Conservation (phyloP, 1,140 invertebrate genomes). For the Papilio machaon region DNA sequence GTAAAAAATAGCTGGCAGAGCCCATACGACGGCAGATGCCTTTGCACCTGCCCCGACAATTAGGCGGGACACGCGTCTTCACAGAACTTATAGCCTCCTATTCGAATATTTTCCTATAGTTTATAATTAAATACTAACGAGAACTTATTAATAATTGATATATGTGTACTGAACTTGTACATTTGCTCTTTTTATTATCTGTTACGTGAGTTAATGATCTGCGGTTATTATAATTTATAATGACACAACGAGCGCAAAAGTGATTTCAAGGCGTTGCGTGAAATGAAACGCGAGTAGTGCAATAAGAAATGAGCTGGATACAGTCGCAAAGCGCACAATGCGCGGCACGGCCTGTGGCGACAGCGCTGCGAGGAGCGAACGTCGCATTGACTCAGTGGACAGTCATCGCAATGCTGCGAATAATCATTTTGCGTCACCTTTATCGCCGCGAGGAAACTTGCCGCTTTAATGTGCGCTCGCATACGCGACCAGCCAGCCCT, state of each 20-base stretch:
- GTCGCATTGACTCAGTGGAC: conserved; percentile 69
- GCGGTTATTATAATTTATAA: conserved; percentile 13
- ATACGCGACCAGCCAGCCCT: conserved; percentile 48
- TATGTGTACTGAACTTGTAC: neutral
- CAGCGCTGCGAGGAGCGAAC: conserved; percentile 37
- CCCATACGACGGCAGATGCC: conserved; percentile 73
- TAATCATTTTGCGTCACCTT: conserved; percentile 79
- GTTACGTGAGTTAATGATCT: conserved; percentile 2
- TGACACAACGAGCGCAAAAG: conserved; percentile 26
- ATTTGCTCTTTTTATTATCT: conserved; percentile 14
- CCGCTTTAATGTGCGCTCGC: conserved; percentile 59
- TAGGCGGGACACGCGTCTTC: conserved; percentile 70
- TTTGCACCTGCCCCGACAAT: conserved; percentile 73
- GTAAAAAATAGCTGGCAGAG: conserved; percentile 63
- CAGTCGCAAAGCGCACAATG: conserved; percentile 44
- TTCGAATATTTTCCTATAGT: conserved; percentile 37
- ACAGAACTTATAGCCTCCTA: conserved; percentile 44
- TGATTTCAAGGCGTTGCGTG: conserved; percentile 44
- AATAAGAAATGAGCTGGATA: conserved; percentile 52
- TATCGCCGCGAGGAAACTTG: conserved; percentile 71
- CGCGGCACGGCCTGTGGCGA: conserved; percentile 17
- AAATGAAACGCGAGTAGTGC: conserved; percentile 47
- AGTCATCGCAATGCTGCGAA: conserved; percentile 78
- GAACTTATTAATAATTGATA: conserved; percentile 5
- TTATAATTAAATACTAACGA: conserved; percentile 24